Percentiles rank a stretch among this genome's conserved stretches.
Conservation (phyloP, 2,797 vertebrate species). For the Lophura swinhoii region DNA sequence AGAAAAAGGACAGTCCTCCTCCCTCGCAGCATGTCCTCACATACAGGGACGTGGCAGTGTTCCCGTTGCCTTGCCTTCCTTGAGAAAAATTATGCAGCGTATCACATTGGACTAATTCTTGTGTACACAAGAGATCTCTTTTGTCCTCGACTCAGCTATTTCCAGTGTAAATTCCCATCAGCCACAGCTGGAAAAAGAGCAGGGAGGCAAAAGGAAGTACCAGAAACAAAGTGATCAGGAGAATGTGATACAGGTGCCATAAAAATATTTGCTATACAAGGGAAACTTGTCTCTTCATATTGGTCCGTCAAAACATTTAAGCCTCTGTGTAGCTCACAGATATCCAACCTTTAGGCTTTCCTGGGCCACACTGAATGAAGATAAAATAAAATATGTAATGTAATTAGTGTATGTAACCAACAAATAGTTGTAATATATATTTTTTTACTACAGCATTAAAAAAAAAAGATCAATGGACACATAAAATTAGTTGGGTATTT, state of each 20-base stretch:
- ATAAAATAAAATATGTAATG: too few relatives aligned
- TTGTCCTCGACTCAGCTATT: neutral
- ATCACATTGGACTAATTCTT: neutral
- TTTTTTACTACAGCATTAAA: too few relatives aligned
- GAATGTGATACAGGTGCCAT: neutral
- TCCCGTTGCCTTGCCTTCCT: neutral
- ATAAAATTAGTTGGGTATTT: too few relatives aligned
- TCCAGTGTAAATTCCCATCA: neutral
- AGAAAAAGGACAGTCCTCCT: neutral
- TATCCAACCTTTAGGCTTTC: too few relatives aligned
- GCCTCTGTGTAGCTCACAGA: neutral
- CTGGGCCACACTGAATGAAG: too few relatives aligned
- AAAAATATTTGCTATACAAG: neutral
- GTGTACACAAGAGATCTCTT: neutral
- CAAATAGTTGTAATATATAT: too few relatives aligned
- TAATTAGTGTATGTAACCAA: too few relatives aligned
- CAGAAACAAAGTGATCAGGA: neutral
- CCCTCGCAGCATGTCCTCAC: neutral
- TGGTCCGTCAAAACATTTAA: neutral
- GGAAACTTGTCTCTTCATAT: neutral
- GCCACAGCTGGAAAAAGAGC: neutral
- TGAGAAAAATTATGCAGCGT: neutral
- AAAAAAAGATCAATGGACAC: too few relatives aligned
- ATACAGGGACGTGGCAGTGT: fast-evolving
- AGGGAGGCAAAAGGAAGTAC: neutral